phyloP scores from a whole-genome alignment of 2,888 invertebrate genomes.

The Xestia xanthographa region DNA sequence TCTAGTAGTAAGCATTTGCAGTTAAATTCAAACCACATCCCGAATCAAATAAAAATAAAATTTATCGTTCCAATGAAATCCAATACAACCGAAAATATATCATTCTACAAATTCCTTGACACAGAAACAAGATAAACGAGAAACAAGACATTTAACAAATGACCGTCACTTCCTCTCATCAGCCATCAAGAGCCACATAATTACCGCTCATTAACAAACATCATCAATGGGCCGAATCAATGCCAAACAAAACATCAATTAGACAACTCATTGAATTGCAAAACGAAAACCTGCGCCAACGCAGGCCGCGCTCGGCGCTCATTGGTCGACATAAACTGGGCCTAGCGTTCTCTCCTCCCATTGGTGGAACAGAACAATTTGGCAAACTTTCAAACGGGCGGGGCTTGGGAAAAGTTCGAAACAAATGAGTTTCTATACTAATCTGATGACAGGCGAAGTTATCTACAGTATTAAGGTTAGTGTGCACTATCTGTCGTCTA shows the following conservation, averaged over 20 bases:
- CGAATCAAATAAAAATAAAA: slow-evolving; percentile 34
- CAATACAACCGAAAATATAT: slow-evolving; percentile 42
- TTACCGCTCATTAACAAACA: slow-evolving; percentile 62
- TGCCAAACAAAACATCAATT: slow-evolving; percentile 84
- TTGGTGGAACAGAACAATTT: slow-evolving; percentile 82
- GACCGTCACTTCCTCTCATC: slow-evolving; percentile 46
- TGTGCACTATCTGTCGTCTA: slow-evolving; percentile 38
- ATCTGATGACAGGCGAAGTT: slow-evolving; percentile 45
- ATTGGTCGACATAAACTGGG: slow-evolving; percentile 80
- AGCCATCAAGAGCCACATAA: slow-evolving; percentile 28
- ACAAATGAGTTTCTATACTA: slow-evolving; percentile 56
- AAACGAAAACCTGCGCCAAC: slow-evolving; percentile 85
- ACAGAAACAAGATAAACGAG: slow-evolving; percentile 51
- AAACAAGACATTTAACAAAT: slow-evolving; percentile 47
- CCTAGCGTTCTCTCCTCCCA: slow-evolving; percentile 68
- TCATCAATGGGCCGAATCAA: slow-evolving; percentile 74
- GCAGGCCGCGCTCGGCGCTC: slow-evolving; percentile 70
- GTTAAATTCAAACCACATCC: slow-evolving; percentile 31
- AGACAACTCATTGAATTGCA: slow-evolving; percentile 84
- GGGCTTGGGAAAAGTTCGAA: slow-evolving; percentile 71
- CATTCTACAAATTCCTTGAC: slow-evolving; percentile 48
- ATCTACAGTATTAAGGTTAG: slow-evolving; percentile 42
- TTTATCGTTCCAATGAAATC: slow-evolving; percentile 23
- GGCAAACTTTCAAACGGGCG: slow-evolving; percentile 87
- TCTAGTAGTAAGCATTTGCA: not conserved